Conservation (phyloP, 2,113 vertebrate species). For the Ivindomyrus marchei region DNA sequence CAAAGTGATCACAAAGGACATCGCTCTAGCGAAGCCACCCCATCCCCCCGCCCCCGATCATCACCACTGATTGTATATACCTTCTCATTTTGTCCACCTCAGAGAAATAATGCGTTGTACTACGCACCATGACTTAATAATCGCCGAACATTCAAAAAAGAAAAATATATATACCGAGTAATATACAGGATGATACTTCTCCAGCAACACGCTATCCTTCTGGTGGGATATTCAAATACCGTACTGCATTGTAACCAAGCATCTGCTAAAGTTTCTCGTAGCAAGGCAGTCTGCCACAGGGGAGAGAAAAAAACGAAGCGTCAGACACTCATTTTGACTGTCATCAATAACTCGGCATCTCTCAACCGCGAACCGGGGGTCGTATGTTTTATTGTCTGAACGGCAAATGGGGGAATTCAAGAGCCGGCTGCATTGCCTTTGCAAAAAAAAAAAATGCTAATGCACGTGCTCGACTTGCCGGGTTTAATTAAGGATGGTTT, state of each 20-base stretch:
- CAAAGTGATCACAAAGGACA: background rate
- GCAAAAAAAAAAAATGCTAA: background rate
- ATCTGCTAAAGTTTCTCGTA: background rate
- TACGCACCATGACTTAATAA: background rate
- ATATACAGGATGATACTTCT: background rate
- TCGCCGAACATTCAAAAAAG: background rate
- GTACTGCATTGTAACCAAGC: background rate
- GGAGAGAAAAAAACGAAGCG: background rate
- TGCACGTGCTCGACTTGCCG: background rate
- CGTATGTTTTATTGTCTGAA: background rate
- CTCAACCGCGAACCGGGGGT: background rate
- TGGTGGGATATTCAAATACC: background rate
- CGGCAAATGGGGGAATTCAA: background rate
- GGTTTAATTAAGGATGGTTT: background rate
- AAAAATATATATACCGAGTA: background rate
- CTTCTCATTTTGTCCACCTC: background rate
- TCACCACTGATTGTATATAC: background rate
- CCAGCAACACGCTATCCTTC: background rate
- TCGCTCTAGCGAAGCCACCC: background rate
- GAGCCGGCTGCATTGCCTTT: background rate
- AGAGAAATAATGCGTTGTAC: background rate
- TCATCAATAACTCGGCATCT: slow-evolving; percentile 2
- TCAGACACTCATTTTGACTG: background rate
- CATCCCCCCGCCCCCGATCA: background rate
- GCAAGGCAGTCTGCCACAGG: background rate